Percentiles rank a stretch among this genome's conserved stretches.
phyloP scores from a whole-genome alignment of 2,797 vertebrate species.

The Lagocephalus sceleratus region DNA sequence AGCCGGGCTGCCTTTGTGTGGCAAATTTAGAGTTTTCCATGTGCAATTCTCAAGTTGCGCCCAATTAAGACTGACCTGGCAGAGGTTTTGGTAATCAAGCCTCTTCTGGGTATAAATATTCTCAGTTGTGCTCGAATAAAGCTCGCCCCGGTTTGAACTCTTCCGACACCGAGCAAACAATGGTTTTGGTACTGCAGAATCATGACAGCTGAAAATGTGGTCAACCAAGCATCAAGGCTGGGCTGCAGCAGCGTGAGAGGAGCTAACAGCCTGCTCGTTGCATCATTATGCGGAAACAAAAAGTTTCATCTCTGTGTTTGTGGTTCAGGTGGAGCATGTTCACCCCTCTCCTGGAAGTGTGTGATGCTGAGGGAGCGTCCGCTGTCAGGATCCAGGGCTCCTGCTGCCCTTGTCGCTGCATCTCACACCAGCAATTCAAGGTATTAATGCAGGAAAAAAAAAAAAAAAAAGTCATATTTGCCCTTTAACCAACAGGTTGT shows the following conservation, averaged over 20 bases:
- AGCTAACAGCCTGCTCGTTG: conserved; percentile 24
- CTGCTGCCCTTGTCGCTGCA: conserved; percentile 76
- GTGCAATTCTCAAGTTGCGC: conserved; percentile 24
- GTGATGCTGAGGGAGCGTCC: conserved; percentile 42
- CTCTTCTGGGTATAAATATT: conserved; percentile 58
- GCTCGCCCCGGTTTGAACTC: conserved; percentile 50
- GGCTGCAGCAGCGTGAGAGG: conserved; percentile 34
- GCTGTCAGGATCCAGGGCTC: conserved; percentile 59
- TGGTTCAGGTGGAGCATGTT: conserved; percentile 77
- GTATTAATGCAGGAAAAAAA: conserved; percentile 38
- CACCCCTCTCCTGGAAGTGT: conserved; percentile 65
- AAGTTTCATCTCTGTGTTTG: conserved; percentile 8
- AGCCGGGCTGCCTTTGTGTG: conserved; percentile 38
- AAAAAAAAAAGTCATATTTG: not conserved
- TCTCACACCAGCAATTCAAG: conserved; percentile 74
- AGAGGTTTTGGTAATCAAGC: conserved; percentile 41
- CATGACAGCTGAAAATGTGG: conserved; percentile 63
- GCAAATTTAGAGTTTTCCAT: conserved; percentile 40
- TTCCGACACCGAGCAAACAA: conserved; percentile 44
- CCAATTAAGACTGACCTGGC: conserved; percentile 52
- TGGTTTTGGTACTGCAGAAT: conserved; percentile 52
- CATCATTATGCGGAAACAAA: conserved; percentile 8
- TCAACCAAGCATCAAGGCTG: conserved; percentile 55
- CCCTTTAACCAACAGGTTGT: conserved; percentile 58
- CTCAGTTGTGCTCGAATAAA: conserved; percentile 57